Evolutionary conservation across 1,140 invertebrate genomes (phyloP).

Genomic region (Euborellia annulipes): DNA sequence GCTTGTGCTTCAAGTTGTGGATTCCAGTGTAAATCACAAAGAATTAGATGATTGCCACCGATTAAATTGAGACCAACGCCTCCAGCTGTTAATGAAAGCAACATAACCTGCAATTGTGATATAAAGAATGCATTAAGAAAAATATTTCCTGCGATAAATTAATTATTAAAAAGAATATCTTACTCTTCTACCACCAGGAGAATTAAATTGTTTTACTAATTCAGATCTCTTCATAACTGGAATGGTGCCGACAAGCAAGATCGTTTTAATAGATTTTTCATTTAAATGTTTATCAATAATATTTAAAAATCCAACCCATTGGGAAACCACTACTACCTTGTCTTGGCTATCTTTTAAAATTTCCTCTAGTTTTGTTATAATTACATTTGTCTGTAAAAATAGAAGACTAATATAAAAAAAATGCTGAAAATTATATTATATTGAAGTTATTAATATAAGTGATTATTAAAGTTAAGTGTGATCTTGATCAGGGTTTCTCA

Average conservation of each 20-base stretch:
- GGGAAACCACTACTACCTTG: constrained; percentile 72
- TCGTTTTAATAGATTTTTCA: constrained; percentile 31
- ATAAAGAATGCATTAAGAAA: neutral
- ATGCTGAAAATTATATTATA: no score
- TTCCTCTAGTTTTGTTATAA: constrained; percentile 25
- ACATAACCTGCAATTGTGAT: constrained; percentile 36
- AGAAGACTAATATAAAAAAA: constrained; percentile 5
- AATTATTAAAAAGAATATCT: constrained; percentile 11
- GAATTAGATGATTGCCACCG: constrained; percentile 76
- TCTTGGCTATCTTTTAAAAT: constrained; percentile 35
- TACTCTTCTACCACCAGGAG: constrained; percentile 28
- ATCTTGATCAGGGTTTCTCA: no score
- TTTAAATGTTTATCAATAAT: constrained; percentile 46
- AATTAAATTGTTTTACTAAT: constrained; percentile 5
- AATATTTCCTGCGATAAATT: neutral
- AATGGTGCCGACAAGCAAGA: constrained; percentile 49
- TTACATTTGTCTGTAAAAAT: constrained; percentile 33
- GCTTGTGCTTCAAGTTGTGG: constrained; percentile 84
- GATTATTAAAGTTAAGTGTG: no score
- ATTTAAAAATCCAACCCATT: constrained; percentile 64
- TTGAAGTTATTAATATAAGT: no score
- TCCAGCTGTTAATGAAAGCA: constrained; percentile 75
- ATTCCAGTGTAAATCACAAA: constrained; percentile 91
- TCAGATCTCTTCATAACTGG: constrained; percentile 35
- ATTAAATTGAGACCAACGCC: constrained; percentile 82